These are phyloP conservation scores for Torymus texanus DNA, from an alignment of 2,888 invertebrate genomes.

Conservation along the genomic window DNA sequence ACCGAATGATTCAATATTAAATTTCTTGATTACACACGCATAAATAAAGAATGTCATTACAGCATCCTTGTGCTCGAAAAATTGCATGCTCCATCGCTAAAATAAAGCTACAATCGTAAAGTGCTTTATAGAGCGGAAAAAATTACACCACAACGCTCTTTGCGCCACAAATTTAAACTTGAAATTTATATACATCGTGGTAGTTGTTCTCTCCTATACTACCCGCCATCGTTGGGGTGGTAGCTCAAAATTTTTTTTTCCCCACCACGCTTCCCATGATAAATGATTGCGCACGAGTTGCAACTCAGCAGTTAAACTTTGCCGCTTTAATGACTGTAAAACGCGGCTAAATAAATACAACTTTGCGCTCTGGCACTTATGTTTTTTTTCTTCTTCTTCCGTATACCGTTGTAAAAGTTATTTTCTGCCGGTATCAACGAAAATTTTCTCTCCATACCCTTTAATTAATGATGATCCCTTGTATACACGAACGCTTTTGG, in stretches of 20 bases:
- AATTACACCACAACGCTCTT: not conserved
- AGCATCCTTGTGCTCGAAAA: not conserved
- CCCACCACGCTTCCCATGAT: not conserved
- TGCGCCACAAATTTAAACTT: constrained; percentile 17
- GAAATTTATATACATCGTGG: constrained; percentile 28
- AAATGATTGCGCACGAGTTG: constrained; percentile 26
- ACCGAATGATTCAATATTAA: too few species aligned
- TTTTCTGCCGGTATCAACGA: too few species aligned
- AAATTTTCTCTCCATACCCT: constrained; percentile 5
- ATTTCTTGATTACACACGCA: too few species aligned
- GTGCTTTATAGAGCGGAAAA: not conserved
- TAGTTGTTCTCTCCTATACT: not conserved
- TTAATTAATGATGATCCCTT: too few species aligned
- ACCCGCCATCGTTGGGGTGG: not conserved
- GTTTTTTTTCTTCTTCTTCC: constrained; percentile 21
- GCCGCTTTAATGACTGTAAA: constrained; percentile 34
- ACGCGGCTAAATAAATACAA: constrained; percentile 32
- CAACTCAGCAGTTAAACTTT: constrained; percentile 40
- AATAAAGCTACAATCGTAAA: not conserved
- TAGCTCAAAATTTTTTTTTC: constrained; percentile 24
- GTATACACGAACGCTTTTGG: too few species aligned
- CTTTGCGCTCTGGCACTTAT: not conserved
- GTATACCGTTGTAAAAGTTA: not conserved
- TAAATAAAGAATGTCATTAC: too few species aligned
- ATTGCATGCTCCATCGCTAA: not conserved